A percentile compares a stretch with the other conserved stretches of the same genome.
These are phyloP conservation scores for Potamarius usumacintae DNA, from an alignment of 2,113 vertebrate genomes.

Conservation along the genomic window DNA sequence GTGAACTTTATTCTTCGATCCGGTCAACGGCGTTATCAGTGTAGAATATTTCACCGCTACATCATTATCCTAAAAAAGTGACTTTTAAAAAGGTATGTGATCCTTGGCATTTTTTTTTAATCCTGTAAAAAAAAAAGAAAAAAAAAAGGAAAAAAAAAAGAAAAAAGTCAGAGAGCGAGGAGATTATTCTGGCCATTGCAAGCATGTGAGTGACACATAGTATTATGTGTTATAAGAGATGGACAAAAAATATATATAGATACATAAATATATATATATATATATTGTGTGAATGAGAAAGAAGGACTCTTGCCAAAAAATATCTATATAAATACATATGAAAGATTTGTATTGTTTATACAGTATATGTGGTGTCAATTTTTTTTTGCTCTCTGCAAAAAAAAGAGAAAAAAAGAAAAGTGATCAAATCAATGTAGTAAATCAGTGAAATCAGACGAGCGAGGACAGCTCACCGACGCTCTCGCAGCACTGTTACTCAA, in stretches of 20 bases:
- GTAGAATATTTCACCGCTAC: slow-evolving; percentile 88
- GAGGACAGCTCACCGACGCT: slow-evolving; percentile 57
- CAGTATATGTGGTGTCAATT: slow-evolving; percentile 77
- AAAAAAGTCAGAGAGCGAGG: slow-evolving; percentile 8
- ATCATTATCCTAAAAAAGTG: slow-evolving; percentile 87
- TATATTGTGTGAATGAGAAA: slow-evolving; percentile 61
- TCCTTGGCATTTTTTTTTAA: slow-evolving; percentile 74
- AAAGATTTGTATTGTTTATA: slow-evolving; percentile 79
- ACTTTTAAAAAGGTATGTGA: slow-evolving; percentile 81
- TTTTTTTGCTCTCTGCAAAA: slow-evolving; percentile 72
- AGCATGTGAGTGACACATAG: slow-evolving; percentile 76
- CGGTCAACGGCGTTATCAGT: slow-evolving; percentile 86
- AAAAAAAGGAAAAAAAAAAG: not conserved
- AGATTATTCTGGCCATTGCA: slow-evolving; percentile 69
- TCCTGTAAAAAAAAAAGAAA: slow-evolving; percentile 67
- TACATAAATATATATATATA: not conserved
- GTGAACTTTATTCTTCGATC: slow-evolving; percentile 80
- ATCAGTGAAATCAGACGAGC: slow-evolving; percentile 52
- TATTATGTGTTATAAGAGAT: slow-evolving; percentile 69
- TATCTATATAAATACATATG: slow-evolving; percentile 54
- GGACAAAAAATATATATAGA: slow-evolving; percentile 54
- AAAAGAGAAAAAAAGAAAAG: slow-evolving; percentile 60
- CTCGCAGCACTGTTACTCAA: slow-evolving; percentile 56
- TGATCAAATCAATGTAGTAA: slow-evolving; percentile 63
- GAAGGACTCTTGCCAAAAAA: slow-evolving; percentile 70